Base-by-base conservation (phyloP, 2,797 vertebrate species). In the Bradypodion pumilum region DNA sequence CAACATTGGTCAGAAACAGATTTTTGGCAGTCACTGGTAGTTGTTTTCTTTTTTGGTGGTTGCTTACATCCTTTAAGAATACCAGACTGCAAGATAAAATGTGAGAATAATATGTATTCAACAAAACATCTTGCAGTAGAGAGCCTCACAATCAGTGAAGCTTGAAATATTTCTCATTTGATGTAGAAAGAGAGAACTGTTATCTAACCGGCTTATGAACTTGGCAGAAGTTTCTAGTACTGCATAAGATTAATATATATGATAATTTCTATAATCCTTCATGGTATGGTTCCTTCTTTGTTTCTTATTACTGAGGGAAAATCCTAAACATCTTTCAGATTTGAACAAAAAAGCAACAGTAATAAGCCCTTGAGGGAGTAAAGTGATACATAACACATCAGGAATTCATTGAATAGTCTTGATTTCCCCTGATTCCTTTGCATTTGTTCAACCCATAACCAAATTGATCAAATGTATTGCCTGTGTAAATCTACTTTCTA, bases 401-500 rank as follows among this genome's bases (percentile, higher is more conserved):
- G 81, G 76, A 88, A 87, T 83, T 86, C 75, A 80, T 65, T 91
- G 78, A 91, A 85, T 91, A 90, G 82, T 91, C 90, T 94, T 93
- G 85, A 93, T 95, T 95, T 94, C 91, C 90, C 89, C 89, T 74
- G 88, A 59, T 91, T 92, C 87, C 59, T 88, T 82, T 84, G 56
- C 89, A 89, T 93, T 86, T 66, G 74, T 89, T 86, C 66, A 90
- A 76, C 59, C 56, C 86, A 74, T 91, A 91, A 92, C 84, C 80
- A 89, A 46, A 65, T 78, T 87, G 72, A 85, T 74, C n/a, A 89
- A 88, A 88, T 80, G 82, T 7, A 78, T 83, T 87, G 82, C 78
- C 52, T 46, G 59, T 2, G 60, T 60, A 82, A 80, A 52, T 76
- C 1, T 29, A 87, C 35, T 29, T 89, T 80, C 74, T 46, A 4